phyloP scores from a whole-genome alignment of 2,888 invertebrate species.

The Caenorhabditis uteleia region DNA sequence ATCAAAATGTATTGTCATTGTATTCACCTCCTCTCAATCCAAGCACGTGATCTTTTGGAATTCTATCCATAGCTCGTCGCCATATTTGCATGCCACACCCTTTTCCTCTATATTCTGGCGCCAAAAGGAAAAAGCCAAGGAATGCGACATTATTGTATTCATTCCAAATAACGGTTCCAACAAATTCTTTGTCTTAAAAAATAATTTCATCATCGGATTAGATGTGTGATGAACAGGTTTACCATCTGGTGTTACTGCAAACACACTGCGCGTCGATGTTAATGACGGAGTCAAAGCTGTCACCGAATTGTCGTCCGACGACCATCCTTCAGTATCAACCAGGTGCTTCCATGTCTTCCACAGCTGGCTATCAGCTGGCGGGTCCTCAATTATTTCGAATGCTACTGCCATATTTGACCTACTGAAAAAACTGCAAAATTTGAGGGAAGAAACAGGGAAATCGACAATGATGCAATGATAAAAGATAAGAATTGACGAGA shows the following conservation, averaged over 20 bases:
- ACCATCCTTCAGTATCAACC: slow-evolving; percentile 45
- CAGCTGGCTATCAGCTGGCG: slow-evolving; percentile 16
- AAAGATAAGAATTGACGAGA: neutral
- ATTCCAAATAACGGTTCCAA: slow-evolving; percentile 48
- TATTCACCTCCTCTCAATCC: slow-evolving; percentile 39
- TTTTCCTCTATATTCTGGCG: slow-evolving; percentile 38
- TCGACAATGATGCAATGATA: too few species aligned
- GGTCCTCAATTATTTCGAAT: slow-evolving; percentile 28
- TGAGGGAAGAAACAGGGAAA: too few species aligned
- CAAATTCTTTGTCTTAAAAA: slow-evolving; percentile 12
- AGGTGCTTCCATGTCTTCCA: slow-evolving; percentile 41
- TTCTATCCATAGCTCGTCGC: slow-evolving; percentile 35
- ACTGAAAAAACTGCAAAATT: too few species aligned
- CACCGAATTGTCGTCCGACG: slow-evolving; percentile 45
- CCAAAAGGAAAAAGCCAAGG: slow-evolving; percentile 44
- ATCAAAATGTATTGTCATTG: neutral
- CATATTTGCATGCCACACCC: slow-evolving; percentile 45
- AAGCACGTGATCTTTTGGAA: slow-evolving; percentile 29
- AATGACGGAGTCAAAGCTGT: slow-evolving; percentile 38
- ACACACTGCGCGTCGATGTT: slow-evolving; percentile 35
- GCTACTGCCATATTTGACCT: neutral
- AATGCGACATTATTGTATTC: slow-evolving; percentile 44
- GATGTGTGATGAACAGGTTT: slow-evolving; percentile 1
- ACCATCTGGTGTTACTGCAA: slow-evolving; percentile 37
- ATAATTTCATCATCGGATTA: neutral